Evolutionary conservation across 2,113 vertebrate genomes (phyloP).

Genomic region (Typhlomys cinereus): DNA sequence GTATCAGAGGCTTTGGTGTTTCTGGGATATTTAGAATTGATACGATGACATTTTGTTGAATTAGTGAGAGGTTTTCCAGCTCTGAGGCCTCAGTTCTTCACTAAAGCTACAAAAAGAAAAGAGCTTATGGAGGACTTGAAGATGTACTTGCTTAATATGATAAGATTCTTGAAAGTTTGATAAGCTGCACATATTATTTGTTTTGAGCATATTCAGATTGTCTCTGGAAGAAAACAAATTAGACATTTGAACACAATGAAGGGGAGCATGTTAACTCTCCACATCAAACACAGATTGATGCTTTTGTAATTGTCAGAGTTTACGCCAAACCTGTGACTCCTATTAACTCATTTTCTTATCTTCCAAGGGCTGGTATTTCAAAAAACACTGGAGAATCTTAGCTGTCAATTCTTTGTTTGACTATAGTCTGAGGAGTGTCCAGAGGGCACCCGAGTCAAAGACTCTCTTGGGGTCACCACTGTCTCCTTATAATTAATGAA

Average conservation of each 20-base stretch:
- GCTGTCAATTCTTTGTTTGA: not conserved
- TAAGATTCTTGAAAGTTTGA: not conserved
- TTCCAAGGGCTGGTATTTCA: not conserved
- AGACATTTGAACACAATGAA: not conserved
- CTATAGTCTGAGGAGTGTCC: not conserved
- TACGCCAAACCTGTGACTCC: not conserved
- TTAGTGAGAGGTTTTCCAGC: not conserved
- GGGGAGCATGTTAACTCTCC: not conserved
- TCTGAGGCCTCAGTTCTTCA: not conserved
- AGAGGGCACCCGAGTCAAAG: not conserved
- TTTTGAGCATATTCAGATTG: not conserved
- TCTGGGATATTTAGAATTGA: conserved; percentile 45
- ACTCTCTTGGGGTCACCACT: not conserved
- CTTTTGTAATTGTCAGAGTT: not conserved
- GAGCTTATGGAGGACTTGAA: not conserved
- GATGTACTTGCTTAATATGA: too few species aligned
- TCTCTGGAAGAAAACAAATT: not conserved
- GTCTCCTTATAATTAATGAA: conserved; percentile 1
- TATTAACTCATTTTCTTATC: not conserved
- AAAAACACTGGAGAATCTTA: not conserved
- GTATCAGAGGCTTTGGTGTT: conserved; percentile 35
- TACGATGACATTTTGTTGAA: conserved; percentile 43
- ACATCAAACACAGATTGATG: not conserved
- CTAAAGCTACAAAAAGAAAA: not conserved
- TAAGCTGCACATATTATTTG: not conserved